Base-by-base conservation (phyloP, 2,888 invertebrate species). In the Amphipoea oculea region DNA sequence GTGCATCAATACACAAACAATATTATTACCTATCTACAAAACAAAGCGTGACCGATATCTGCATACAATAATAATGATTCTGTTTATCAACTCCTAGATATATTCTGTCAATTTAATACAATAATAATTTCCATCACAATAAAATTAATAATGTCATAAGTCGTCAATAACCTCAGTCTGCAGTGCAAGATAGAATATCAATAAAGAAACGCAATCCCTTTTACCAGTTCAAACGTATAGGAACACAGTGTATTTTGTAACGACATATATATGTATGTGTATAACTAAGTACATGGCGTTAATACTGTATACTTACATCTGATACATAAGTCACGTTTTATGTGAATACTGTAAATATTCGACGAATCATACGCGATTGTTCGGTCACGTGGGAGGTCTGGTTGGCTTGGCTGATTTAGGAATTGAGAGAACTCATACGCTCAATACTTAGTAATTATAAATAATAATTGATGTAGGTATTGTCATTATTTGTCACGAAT, bases 351-450 rank as follows among this genome's bases (percentile, higher is more conserved):
- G 90, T 92, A 90, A 90, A 90, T 90, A 92, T 88, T 88, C 86
- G 89, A 91, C 81, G 90, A 90, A 90, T 91, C 89, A 90, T 86
- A 88, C 84, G 88, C 87, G 90, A 91, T 87, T 89, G 90, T 90
- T 89, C 90, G 90, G 91, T 91, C 90, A 90, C 87, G 79, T 78
- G 76, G 57, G 84, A 89, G 87, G 90, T 90, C 91, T 90, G 92
- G 92, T 92, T 93, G 92, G 95, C 95, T 95, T 95, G 94, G 94
- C 95, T 95, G 94, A 95, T 92, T 92, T 95, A 96, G 96, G 96
- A 96, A 96, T 96, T 96, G 96, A 96, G 94, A 95, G 92, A 96
- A 96, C 93, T 92, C 93, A 93, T 95, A 96, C 95, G 96, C 96
- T 96, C 96, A 96, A 94, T 92, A 94, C 89, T 93, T 95, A 95